Percentiles rank a stretch among this genome's conserved stretches.
phyloP scores from a whole-genome alignment of 2,113 vertebrate genomes.

The Labeo catla region DNA sequence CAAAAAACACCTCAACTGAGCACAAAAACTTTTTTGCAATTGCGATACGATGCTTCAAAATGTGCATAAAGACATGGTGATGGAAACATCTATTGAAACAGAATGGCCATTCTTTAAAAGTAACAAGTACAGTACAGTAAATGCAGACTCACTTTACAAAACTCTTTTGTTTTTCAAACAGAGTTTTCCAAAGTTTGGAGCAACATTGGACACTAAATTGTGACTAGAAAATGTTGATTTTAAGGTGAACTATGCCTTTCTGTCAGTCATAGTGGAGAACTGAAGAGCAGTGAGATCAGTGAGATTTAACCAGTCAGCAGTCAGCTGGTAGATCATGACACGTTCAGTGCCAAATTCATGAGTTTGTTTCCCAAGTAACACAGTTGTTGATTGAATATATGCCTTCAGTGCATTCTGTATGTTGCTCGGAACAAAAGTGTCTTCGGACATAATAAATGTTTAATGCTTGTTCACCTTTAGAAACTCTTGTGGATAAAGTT shows the following conservation, averaged over 20 bases:
- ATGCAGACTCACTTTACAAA: neutral
- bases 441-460: neutral
- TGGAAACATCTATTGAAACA: too few species aligned
- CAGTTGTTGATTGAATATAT: neutral
- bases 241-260: neutral
- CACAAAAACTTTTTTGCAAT: too few species aligned
- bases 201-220: neutral
- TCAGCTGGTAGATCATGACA: neutral
- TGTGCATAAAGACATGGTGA: too few species aligned
- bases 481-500: neutral
- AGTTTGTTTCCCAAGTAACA: neutral
- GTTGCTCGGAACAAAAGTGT: neutral
- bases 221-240: neutral
- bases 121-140: neutral
- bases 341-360: neutral
- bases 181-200: neutral
- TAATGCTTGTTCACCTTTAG: neutral
- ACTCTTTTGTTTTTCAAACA: neutral
- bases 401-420: neutral
- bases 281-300: neutral
- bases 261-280: neutral
- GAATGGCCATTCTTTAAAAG: neutral
- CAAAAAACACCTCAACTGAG: too few species aligned
- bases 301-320: neutral
- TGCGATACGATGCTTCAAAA: too few species aligned